Base-by-base conservation (phyloP, 2,888 invertebrate genomes). In the Hesperia comma region DNA sequence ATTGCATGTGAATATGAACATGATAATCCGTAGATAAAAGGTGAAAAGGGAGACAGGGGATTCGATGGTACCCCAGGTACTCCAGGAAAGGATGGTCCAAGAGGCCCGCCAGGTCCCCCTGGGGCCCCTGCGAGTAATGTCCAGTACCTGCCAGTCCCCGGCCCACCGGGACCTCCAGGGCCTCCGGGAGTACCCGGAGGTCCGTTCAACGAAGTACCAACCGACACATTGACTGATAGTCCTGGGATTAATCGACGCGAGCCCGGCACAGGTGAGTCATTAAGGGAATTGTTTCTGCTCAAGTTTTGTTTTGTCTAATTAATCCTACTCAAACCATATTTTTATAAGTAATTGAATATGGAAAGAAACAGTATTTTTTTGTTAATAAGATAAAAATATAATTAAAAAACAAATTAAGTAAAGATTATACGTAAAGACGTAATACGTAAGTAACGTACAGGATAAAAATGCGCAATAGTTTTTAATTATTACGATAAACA, bases 121-220 rank as follows among this genome's bases (percentile, higher is more conserved):
- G 94, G 94, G n/a, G 70, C 80, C 10, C 82, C 88, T 1, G 87
- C 94, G 72, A 91, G 94, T 41, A 90, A 87, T 67, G 90, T 94
- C 63, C 93, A 95, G 75, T 96, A 95, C 83, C 92, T 96, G 71
- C 95, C 96, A 8, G 95, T 96, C 51, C 95, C 96, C 0, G 97
- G 97, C 0, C 94, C 95, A 0, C 95, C 95, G 0, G 96, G 95
- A 6, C 94, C 95, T 0, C 96, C 96, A 0, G 96, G 96, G 1
- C 94, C 95, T 0, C 95, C 95, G 0, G 85, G 83, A 1, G 73
- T 82, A 0, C 79, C 85, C 8, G 80, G 74, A 3, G 75, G 78
- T 54, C 81, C 76, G 62, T 76, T 80, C 14, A 86, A 86, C 72
- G 86, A 88, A 76, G 75, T 84, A 71, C 81, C 86, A 49, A 74